Conservation (phyloP, 2,797 vertebrate genomes). For the Yasuhikotakia modesta region DNA sequence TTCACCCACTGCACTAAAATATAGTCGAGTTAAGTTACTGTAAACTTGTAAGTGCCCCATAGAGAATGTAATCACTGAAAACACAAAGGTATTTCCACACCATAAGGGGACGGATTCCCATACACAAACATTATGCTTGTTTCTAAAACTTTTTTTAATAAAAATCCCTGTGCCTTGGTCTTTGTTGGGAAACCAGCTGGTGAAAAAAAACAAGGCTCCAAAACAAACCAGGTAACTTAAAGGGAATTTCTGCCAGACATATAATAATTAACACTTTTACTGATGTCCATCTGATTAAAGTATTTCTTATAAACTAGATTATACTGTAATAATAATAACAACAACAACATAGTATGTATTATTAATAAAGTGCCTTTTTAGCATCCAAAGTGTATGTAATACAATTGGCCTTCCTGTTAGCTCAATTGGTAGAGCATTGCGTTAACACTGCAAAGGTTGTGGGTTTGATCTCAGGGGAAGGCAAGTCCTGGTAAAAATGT, state of each 20-base stretch:
- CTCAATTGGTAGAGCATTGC: too few species aligned
- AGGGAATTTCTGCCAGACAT: conserved; percentile 23
- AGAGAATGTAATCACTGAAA: neutral
- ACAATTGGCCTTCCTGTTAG: too few species aligned
- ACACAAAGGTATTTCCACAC: neutral
- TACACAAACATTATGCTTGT: neutral
- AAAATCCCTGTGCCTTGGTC: conserved; percentile 2
- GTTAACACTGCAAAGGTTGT: too few species aligned
- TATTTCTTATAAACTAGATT: neutral
- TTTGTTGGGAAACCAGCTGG: conserved; percentile 4
- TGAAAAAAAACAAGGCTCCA: neutral
- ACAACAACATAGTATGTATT: too few species aligned
- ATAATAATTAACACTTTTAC: neutral
- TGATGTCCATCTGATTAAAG: neutral
- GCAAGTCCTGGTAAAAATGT: too few species aligned
- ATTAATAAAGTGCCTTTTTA: too few species aligned
- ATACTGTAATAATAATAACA: too few species aligned
- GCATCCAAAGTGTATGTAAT: too few species aligned
- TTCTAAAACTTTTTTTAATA: neutral
- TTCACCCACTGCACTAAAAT: neutral
- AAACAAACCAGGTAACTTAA: neutral
- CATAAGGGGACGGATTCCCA: conserved; percentile 6
- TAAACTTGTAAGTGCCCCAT: neutral
- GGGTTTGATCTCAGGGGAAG: too few species aligned
- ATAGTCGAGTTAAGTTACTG: neutral